Conservation (phyloP, 2,888 invertebrate species). For the Graphium colonna region DNA sequence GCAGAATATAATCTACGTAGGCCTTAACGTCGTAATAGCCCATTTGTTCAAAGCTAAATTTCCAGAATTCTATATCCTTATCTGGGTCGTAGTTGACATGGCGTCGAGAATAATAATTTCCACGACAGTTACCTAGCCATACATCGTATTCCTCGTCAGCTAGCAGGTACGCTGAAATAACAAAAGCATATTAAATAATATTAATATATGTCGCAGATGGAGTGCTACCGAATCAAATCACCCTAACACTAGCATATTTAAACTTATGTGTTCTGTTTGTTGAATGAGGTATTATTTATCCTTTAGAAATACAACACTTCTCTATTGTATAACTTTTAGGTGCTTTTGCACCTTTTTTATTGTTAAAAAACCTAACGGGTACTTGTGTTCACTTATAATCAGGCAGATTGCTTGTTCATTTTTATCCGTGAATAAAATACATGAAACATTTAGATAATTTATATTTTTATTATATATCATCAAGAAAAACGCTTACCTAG, state of each 20-base stretch:
- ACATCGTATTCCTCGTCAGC: conserved; percentile 86
- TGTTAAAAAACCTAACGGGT: no score
- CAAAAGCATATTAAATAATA: conserved; percentile 5
- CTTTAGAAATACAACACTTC: no score
- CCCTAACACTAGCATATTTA: no score
- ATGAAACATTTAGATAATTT: conserved; percentile 2
- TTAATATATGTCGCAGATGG: no score
- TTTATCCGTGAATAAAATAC: no score
- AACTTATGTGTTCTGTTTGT: no score
- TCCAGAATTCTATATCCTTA: conserved; percentile 77
- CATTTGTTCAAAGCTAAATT: conserved; percentile 91
- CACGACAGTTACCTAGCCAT: conserved; percentile 91
- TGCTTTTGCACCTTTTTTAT: no score
- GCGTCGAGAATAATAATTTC: conserved; percentile 82
- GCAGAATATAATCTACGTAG: conserved; percentile 89
- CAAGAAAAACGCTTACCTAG: conserved; percentile 70
- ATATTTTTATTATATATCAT: background rate
- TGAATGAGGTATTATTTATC: no score
- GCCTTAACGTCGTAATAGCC: conserved; percentile 88
- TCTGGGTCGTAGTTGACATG: conserved; percentile 72
- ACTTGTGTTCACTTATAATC: no score
- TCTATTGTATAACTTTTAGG: no score
- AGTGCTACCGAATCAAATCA: no score
- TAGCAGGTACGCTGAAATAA: conserved; percentile 64
- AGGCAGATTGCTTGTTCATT: no score